phyloP scores from a whole-genome alignment of 2,797 vertebrate genomes.

The Cephalopachus bancanus region DNA sequence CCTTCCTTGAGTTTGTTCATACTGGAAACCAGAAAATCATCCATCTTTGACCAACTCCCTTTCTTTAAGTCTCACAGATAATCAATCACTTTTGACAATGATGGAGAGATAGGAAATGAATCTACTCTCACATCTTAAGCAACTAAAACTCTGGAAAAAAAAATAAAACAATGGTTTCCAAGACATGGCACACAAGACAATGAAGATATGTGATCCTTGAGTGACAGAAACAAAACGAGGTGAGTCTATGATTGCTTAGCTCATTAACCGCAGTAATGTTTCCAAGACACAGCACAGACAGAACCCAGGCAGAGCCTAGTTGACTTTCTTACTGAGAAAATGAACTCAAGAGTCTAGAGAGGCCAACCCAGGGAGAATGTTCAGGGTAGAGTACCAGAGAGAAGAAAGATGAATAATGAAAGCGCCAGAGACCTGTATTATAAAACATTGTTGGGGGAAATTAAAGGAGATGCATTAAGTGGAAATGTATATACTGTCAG shows the following conservation, averaged over 20 bases:
- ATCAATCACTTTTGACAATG: conserved; percentile 47
- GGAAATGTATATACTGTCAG: background rate
- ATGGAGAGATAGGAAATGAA: background rate
- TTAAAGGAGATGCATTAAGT: background rate
- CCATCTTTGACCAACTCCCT: background rate
- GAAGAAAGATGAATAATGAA: background rate
- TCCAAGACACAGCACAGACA: background rate
- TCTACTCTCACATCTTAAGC: conserved; percentile 34
- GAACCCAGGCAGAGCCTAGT: background rate
- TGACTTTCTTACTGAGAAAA: background rate
- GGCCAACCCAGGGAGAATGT: background rate
- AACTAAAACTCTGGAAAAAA: conserved; percentile 33
- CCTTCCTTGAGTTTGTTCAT: background rate
- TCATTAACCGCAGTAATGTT: background rate
- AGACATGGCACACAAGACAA: background rate
- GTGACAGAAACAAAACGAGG: background rate
- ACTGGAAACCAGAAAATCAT: background rate
- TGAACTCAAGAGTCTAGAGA: background rate
- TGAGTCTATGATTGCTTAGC: background rate
- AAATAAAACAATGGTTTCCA: conserved; percentile 13
- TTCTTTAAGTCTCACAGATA: conserved; percentile 47
- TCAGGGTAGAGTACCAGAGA: background rate
- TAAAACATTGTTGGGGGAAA: conserved; percentile 2
- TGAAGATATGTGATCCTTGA: background rate
- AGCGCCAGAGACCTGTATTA: background rate